Evolutionary conservation across 1,140 invertebrate genomes (phyloP).

Genomic region (Drosophila chauvacae): DNA sequence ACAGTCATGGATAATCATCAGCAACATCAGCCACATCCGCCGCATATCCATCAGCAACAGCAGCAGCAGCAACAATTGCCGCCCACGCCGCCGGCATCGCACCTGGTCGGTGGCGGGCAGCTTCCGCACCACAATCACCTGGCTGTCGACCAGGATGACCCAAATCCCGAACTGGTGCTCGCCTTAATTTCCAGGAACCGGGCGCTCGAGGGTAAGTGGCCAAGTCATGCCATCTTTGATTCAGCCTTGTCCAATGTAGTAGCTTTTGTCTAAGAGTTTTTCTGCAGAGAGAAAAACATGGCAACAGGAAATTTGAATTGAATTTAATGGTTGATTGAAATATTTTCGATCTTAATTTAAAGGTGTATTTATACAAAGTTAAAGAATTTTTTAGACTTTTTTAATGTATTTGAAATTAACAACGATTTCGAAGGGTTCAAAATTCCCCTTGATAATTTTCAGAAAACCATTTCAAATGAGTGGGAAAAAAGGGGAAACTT

Average conservation of each 20-base stretch:
- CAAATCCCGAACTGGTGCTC: conserved; percentile 92
- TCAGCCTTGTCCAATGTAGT: conserved; percentile 41
- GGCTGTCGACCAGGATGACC: conserved; percentile 84
- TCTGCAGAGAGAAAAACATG: conserved; percentile 12
- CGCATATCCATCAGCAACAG: conserved; percentile 67
- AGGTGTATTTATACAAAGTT: background rate
- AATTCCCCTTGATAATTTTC: background rate
- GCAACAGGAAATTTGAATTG: background rate
- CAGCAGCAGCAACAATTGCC: conserved; percentile 76
- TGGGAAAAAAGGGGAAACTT: too few relatives aligned
- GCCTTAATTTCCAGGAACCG: conserved; percentile 94
- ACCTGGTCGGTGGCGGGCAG: conserved; percentile 71
- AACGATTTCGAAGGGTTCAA: background rate
- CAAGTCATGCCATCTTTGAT: conserved; percentile 62
- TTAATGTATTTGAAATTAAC: background rate
- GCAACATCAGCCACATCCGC: conserved; percentile 59
- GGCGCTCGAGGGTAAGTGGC: conserved; percentile 91
- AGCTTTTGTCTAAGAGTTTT: conserved; percentile 35
- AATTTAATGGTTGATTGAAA: background rate
- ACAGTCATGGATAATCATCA: conserved; percentile 77
- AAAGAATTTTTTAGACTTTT: background rate
- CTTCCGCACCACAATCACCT: conserved; percentile 65
- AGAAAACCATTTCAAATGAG: background rate
- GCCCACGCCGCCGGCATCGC: conserved; percentile 86
- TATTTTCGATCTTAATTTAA: background rate